These are phyloP conservation scores for human DNA, from an alignment of 2,113 vertebrate genomes.

Conservation along the genomic window GRCh38 chr19:52008001-52008500, in stretches of 20 bases:
- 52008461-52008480: not conserved
- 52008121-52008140: not conserved
- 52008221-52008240: too few relatives aligned
- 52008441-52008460: rapidly evolving
- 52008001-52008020: not conserved
- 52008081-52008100: not conserved
- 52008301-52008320: not conserved
- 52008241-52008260: not conserved
- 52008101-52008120: not conserved
- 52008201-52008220: too few relatives aligned
- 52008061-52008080: not conserved
- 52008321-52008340: rapidly evolving
- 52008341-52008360: not conserved
- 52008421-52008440: not conserved
- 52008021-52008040: not conserved
- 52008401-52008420: not conserved
- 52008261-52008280: rapidly evolving
- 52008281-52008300: not conserved
- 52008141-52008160: not conserved
- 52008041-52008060: too few relatives aligned
- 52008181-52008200: not conserved
- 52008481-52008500: not conserved
- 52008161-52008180: not conserved
- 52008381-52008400: too few relatives aligned
- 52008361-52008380: too few relatives aligned